These are phyloP conservation scores for Muscicapa comitata DNA, from an alignment of 2,797 vertebrate species.

Conservation along the genomic window DNA sequence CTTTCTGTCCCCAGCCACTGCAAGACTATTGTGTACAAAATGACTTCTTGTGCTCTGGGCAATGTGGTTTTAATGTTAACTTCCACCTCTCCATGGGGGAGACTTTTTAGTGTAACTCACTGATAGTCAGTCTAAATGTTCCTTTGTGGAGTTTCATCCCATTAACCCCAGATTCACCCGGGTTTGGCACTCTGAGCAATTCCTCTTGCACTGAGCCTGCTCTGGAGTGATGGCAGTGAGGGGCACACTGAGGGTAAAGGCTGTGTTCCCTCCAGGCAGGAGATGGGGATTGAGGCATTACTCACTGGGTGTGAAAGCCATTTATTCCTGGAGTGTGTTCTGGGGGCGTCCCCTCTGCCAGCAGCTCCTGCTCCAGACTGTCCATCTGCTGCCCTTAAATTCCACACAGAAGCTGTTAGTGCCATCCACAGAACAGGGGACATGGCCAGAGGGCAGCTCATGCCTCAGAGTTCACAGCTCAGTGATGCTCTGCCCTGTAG, in stretches of 20 bases:
- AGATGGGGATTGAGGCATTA: not conserved
- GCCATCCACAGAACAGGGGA: not conserved
- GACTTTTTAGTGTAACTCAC: not conserved
- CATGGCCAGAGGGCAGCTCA: not conserved
- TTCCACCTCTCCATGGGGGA: conserved; percentile 18
- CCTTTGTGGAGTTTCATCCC: not conserved
- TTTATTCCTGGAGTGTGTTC: not conserved
- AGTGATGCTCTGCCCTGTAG: not conserved
- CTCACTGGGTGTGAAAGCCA: not conserved
- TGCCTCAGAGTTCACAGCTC: not conserved
- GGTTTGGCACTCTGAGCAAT: not conserved
- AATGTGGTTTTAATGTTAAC: conserved; percentile 33
- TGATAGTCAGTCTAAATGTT: not conserved
- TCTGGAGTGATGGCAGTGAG: accelerated
- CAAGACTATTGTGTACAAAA: not conserved
- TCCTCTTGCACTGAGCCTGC: not conserved
- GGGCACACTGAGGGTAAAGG: not conserved
- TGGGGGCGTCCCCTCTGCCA: not conserved
- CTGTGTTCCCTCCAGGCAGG: not conserved
- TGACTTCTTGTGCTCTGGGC: conserved; percentile 11
- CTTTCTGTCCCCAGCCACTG: not conserved
- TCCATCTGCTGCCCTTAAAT: not conserved
- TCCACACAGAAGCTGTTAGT: not conserved
- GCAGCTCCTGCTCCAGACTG: not conserved
- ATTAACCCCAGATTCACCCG: conserved; percentile 34